Evolutionary conservation across 2,113 vertebrate species (phyloP).

Genomic region (Callocephalon fimbriatum): DNA sequence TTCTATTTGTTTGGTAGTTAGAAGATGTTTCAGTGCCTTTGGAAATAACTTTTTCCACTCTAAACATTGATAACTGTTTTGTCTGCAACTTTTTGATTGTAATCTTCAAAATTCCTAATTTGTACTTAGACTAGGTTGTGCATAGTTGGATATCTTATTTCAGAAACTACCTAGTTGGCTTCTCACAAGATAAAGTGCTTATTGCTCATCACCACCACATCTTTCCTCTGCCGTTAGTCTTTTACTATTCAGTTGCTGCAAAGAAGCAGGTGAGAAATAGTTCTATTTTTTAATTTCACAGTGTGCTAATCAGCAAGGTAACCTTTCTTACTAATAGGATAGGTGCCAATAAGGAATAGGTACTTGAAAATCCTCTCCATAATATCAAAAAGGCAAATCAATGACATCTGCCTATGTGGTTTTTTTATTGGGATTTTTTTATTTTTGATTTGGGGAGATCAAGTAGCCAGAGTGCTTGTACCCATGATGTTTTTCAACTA

Average conservation of each 20-base stretch:
- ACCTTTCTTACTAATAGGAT: not conserved
- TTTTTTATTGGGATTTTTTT: not conserved
- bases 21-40: not conserved
- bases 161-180: not conserved
- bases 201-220: not conserved
- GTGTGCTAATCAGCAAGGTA: not conserved
- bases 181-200: not conserved
- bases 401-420: fast-evolving
- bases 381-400: not conserved
- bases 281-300: not conserved
- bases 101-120: not conserved
- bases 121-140: not conserved
- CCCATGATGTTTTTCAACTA: not conserved
- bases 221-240: not conserved
- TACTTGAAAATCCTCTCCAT: not conserved
- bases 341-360: not conserved
- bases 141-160: not conserved
- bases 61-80: not conserved
- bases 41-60: not conserved
- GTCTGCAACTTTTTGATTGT: not conserved
- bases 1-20: fast-evolving
- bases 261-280: not conserved
- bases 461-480: not conserved
- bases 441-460: not conserved
- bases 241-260: not conserved